Evolutionary conservation across 2,888 invertebrate genomes (phyloP).

Genomic region (Scaptomyza parva): DNA sequence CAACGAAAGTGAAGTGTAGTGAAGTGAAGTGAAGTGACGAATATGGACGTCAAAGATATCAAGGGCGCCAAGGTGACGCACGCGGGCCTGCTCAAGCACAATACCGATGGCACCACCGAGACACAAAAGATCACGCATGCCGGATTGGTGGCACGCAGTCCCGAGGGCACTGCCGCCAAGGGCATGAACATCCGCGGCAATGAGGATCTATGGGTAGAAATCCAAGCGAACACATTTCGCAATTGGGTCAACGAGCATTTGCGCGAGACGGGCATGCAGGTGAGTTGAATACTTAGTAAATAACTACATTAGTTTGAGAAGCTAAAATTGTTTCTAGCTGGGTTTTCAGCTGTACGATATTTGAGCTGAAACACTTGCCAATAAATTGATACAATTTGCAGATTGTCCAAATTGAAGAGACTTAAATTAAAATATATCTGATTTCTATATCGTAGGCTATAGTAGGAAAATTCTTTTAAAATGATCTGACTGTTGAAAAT

Average conservation of each 20-base stretch:
- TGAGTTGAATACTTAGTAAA: constrained; percentile 77
- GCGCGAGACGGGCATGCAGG: constrained; percentile 89
- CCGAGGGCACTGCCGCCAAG: constrained; percentile 97
- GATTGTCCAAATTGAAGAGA: too few species aligned
- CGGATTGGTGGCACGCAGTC: constrained; percentile 94
- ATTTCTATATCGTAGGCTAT: too few species aligned
- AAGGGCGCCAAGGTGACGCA: constrained; percentile 87
- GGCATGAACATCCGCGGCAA: constrained; percentile 98
- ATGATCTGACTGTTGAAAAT: too few species aligned
- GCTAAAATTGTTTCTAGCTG: not conserved
- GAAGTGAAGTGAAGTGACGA: constrained; percentile 24
- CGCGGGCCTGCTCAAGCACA: constrained; percentile 87
- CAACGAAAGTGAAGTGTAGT: constrained; percentile 42
- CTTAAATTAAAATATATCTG: too few species aligned
- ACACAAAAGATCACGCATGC: constrained; percentile 88
- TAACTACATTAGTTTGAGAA: not conserved
- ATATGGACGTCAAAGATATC: constrained; percentile 85
- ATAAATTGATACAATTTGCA: too few species aligned
- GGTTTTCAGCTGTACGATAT: too few species aligned
- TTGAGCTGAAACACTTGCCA: too few species aligned
- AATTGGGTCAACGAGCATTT: constrained; percentile 99
- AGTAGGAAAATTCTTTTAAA: too few species aligned
- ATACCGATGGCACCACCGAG: constrained; percentile 87
- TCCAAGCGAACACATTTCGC: constrained; percentile 97
- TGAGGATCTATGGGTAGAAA: constrained; percentile 98